Evolutionary conservation across 1,140 invertebrate species (phyloP).

Genomic region (Drosophila tristis): DNA sequence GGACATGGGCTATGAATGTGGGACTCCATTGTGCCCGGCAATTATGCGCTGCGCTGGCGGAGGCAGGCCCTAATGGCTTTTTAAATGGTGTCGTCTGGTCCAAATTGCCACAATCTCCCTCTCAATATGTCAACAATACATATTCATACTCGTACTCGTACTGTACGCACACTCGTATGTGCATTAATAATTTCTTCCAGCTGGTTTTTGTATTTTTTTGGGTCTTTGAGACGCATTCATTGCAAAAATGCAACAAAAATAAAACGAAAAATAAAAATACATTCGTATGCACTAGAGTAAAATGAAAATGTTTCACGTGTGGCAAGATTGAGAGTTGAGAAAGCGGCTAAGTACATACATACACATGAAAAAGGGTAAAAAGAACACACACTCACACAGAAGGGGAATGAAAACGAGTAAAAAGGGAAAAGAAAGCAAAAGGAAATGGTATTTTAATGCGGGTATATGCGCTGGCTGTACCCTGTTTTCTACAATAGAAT

Average conservation of each 20-base stretch:
- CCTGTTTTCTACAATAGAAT: not conserved
- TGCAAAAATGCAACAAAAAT: slow-evolving; percentile 32
- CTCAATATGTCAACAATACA: slow-evolving; percentile 47
- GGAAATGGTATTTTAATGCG: not conserved
- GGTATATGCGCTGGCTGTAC: not conserved
- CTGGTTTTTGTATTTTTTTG: slow-evolving; percentile 12
- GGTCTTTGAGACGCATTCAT: slow-evolving; percentile 26
- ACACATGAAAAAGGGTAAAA: slow-evolving; percentile 1
- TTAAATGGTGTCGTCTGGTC: slow-evolving; percentile 52
- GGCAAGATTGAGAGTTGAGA: slow-evolving; percentile 64
- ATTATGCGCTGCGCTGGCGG: slow-evolving; percentile 12
- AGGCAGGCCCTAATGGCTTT: slow-evolving; percentile 44
- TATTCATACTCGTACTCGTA: not conserved
- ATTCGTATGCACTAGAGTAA: slow-evolving; percentile 29
- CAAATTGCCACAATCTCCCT: slow-evolving; percentile 51
- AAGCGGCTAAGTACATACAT: slow-evolving; percentile 47
- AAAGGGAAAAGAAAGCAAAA: slow-evolving; percentile 6
- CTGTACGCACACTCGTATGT: slow-evolving; percentile 7
- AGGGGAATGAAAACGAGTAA: slow-evolving; percentile 15
- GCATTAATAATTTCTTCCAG: slow-evolving; percentile 13
- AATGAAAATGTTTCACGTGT: slow-evolving; percentile 65
- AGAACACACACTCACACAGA: slow-evolving; percentile 21
- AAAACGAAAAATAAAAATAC: slow-evolving; percentile 3
- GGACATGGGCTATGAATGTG: not conserved
- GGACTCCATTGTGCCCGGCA: slow-evolving; percentile 24